Percentiles rank a stretch among this genome's conserved stretches.
These are phyloP conservation scores for Gnathonemus longibarbis DNA, from an alignment of 2,113 vertebrate species.

Conservation along the genomic window DNA sequence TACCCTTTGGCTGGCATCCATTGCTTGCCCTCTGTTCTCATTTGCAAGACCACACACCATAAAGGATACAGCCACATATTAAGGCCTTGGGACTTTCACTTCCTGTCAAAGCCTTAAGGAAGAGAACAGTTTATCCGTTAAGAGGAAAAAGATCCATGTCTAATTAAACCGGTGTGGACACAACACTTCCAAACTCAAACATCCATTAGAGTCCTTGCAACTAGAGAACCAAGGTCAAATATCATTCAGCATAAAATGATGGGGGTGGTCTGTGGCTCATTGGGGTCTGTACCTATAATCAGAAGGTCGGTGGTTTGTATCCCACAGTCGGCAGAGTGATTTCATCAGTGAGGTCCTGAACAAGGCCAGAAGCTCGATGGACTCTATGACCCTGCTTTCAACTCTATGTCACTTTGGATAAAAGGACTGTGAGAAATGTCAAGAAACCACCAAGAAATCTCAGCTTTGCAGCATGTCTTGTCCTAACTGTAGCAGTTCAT, in stretches of 20 bases:
- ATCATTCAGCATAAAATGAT: neutral
- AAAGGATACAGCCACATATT: neutral
- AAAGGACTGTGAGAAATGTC: neutral
- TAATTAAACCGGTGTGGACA: neutral
- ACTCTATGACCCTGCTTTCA: neutral
- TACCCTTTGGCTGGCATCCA: neutral
- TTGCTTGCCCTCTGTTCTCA: neutral
- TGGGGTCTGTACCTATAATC: neutral
- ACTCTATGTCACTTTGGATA: neutral
- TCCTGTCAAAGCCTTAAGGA: neutral
- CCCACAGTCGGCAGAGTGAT: neutral
- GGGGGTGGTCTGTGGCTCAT: neutral
- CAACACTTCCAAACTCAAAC: neutral
- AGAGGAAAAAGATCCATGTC: neutral
- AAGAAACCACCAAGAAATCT: neutral
- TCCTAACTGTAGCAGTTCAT: neutral
- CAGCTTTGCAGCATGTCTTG: neutral
- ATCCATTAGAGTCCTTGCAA: neutral
- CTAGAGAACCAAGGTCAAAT: neutral
- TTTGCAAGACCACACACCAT: neutral
- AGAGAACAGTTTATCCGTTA: neutral
- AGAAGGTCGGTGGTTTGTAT: neutral
- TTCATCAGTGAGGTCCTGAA: neutral
- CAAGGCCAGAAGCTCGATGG: no score
- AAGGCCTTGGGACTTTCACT: neutral